Evolutionary conservation across 2,797 vertebrate genomes (phyloP), one percentile per base, ranked within the genome.

Genomic region (Cetoscarus ocellatus): DNA sequence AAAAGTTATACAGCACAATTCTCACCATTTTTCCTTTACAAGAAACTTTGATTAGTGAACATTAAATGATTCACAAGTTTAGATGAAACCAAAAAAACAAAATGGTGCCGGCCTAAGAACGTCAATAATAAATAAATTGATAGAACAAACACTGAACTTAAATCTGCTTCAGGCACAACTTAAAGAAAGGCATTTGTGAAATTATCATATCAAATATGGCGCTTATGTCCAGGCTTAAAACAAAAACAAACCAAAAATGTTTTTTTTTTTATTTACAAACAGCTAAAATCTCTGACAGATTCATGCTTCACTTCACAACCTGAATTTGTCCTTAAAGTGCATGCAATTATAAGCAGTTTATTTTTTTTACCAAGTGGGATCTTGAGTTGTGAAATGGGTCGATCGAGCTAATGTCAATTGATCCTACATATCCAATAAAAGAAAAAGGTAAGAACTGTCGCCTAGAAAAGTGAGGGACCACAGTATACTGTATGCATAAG

Each of bases 251-350:
- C 49, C 75, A 70, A 86, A 84, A 94, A 39, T 88, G 87, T 69
- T 95, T 95, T 97, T 98, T n/a, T 95, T 97, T 98, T 96, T 98
- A 98, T 98, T 97, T 98, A 97, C 97, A 97, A 97, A 98, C 96
- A 96, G 96, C 96, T 97, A 97, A 97, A 97, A 97, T 96, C 96
- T 97, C 96, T 95, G 96, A 98, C 96, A 97, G 96, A 96, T 93
- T 96, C 97, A 97, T 97, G 96, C 97, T 96, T 95, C 95, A 94
- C 95, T 96, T 94, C 94, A 95, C 95, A 96, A 97, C 96, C 96
- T 97, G 96, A 96, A 98, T 97, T 96, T 96, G 96, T 95, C 92
- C 93, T 97, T 96, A 97, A 99, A 97, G 97, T 98, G 97, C 97
- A 98, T 99, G 97, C 97, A 97, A 97, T 95, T 94, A 93, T 94